Evolutionary conservation across 2,797 vertebrate genomes (phyloP), one percentile per base, ranked within the genome.

Genomic region (Peromyscus nudipes): DNA sequence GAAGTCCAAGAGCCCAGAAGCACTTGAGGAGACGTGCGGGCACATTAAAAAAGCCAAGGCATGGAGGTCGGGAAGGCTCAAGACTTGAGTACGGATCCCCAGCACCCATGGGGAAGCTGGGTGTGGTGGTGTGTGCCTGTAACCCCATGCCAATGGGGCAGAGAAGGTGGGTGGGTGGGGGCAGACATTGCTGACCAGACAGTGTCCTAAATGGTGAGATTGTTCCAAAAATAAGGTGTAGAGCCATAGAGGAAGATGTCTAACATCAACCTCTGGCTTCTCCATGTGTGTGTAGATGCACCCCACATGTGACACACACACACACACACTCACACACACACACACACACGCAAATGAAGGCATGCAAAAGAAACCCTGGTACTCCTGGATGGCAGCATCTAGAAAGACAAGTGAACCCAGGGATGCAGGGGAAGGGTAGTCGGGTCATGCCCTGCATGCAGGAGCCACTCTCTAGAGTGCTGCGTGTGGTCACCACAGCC

Each of bases 371-470:
- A 52, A 37, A 65, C 27, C 62, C 31, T 31, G 31, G 17, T 77
- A 9, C 34, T 27, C 14, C 64, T 23, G 5, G n/a, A 37, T 0
- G 31, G 40, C 2, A 7, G 23, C 3, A 6, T 34, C 1, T 19
- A 0, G 49, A 62, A n/a, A 62, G 52, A 37, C 1, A 8, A 23
- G 16, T 5, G 3, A 34, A 9, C 4, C 23, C 23, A 1, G 12
- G n/a, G 75, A 10, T 19, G 65, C 12, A 1, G 10, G 65, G 55
- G 34, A 29, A 25, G 37, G 25, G 37, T 16, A 27, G 7, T 6
- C 19, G 25, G 19, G 29, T 31, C 19, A 3, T 0, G 0, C 52
- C 62, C 25, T 46, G 55, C 16, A 1, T 0, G 0, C 34, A 62
- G 37, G 37, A 29, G 13, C 34, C 25, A 0, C 31, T 31, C 87